Base-by-base conservation (phyloP, 2,113 vertebrate genomes). In the Isurus oxyrinchus region DNA sequence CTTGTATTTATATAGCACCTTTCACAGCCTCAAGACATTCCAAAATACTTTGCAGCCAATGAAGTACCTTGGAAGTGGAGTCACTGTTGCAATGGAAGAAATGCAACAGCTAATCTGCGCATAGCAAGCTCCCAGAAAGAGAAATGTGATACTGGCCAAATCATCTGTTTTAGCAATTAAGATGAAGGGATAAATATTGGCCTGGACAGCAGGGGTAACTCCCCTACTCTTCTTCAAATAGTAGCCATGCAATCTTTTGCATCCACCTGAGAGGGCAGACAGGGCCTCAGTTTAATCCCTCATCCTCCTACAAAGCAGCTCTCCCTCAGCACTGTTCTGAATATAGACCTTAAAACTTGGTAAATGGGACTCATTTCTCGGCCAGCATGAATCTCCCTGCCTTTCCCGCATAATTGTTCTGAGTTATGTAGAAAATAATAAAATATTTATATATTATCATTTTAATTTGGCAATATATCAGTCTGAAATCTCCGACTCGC, bases 381-480 rank as follows among this genome's bases (percentile, higher is more conserved):
- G n/a, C 66, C 40, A 10, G 6, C 66, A 31, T 11, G 40, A 31
- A 72, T 44, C 94, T 72, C 44, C 25, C 93, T 25, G 40, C 0
- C 13, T n/a, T 44, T 49, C n/a, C 44, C 8, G 19, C 63, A 69
- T 3, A 95, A 95, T 53, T 69, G 25, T 23, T 44, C 35, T 69
- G 94, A 95, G 94, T 69, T 95, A 72, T 95, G 94, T 67, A 14
- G 94, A 5, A 94, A 95, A 95, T 95, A 95, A 69, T 95, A 95
- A 69, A 95, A 95, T 72, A 95, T 95, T 69, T 66, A 95, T 95
- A 35, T 53, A 95, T 95, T 95, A 95, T 69, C 44, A 53, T 95
- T 95, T 95, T 95, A 95, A 95, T 95, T 95, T 53, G 66, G 44
- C 66, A 44, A 69, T 95, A 95, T 31, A 95, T 95, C 94, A 95